Evolutionary conservation across 2,113 vertebrate genomes (phyloP), one percentile per base, ranked within the genome.

Genomic region (Clarias macrocephalus): DNA sequence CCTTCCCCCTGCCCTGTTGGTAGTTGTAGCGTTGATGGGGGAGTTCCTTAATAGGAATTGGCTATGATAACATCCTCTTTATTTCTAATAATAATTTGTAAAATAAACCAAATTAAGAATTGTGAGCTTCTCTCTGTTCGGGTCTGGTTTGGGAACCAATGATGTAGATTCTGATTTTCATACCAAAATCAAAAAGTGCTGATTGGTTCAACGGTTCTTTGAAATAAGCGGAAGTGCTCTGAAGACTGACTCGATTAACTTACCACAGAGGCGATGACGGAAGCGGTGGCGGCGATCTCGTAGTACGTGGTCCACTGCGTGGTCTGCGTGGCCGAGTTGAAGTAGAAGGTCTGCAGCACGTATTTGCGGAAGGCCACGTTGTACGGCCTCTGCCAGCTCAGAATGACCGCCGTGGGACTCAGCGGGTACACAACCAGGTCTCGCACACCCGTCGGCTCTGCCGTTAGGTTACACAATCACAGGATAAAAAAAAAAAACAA

Each of bases 301-400:
- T 99, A 99, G 95, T 98, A 99, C 7, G 97, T 99, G 33, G 94
- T 99, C 98, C 98, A 99, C 93, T 98, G 97, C 0, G 98, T 97
- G 0, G 95, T 95, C 93, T 98, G 96, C 0, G 96, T 97, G 21
- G 95, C 92, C 0, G 98, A 97, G 92, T 99, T 98, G 94, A 99
- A 99, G 94, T 97, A 99, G 94, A 98, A 99, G 90, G 97, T 98
- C 93, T 99, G 97, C 48, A 99, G 96, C 11, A 99, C 93, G 0
- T 99, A 99, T 90, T 99, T 99, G 88, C 96, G 95, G 95, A 99
- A 99, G 56, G 97, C 95, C 3, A 98, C 97, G 11, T 96, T 94
- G 75, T 96, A 97, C 23, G 97, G 96, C 75, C 98, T 95, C 91
- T 95, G 96, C 98, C 98, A 99, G 93, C 96, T 98, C 90, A 99